Evolutionary conservation across 2,797 vertebrate species (phyloP).

Genomic region (Steatocranus sp.): DNA sequence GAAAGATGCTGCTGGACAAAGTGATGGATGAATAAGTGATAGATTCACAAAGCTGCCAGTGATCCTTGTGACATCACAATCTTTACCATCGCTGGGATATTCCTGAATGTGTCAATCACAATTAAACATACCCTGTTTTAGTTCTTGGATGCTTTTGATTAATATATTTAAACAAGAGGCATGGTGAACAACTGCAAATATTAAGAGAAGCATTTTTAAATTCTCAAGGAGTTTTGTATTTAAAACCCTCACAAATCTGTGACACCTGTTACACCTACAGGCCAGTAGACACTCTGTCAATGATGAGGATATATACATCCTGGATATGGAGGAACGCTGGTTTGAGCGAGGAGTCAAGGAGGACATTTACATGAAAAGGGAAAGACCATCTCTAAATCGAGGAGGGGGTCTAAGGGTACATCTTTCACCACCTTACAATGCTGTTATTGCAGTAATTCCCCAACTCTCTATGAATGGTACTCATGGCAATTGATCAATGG

Average conservation of each 20-base stretch:
- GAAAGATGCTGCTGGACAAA: background rate
- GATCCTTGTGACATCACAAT: background rate
- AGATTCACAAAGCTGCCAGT: background rate
- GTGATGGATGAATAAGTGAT: background rate
- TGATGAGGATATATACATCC: background rate
- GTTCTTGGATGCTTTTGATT: background rate
- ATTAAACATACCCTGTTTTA: background rate
- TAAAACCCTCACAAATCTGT: background rate
- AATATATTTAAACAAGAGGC: background rate
- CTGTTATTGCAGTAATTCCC: background rate
- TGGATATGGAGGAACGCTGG: background rate
- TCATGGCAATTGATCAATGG: background rate
- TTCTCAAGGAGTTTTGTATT: background rate
- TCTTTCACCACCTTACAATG: background rate
- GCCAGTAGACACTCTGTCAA: background rate
- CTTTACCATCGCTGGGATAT: background rate
- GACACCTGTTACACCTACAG: background rate
- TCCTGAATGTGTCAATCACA: background rate
- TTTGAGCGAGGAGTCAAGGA: background rate
- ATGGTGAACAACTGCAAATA: background rate
- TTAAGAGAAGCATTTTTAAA: background rate
- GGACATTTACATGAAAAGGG: background rate
- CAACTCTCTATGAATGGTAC: background rate
- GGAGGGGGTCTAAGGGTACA: background rate
- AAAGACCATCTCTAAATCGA: background rate